These are phyloP conservation scores for Lichenostomus cassidix DNA, from an alignment of 2,113 vertebrate genomes.

Conservation along the genomic window DNA sequence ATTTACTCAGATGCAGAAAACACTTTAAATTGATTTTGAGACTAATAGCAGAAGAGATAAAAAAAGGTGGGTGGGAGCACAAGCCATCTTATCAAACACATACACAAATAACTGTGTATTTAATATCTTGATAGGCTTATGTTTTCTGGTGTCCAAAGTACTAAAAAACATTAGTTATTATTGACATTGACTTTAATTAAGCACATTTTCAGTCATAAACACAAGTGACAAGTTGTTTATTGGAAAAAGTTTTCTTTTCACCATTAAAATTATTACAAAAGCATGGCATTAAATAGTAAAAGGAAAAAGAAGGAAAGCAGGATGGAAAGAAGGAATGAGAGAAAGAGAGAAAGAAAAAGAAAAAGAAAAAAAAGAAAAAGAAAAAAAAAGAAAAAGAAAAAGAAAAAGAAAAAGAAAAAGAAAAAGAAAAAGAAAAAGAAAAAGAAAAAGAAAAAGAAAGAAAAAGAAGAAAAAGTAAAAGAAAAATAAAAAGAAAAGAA, in stretches of 20 bases:
- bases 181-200: neutral
- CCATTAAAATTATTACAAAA: neutral
- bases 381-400: too few species aligned
- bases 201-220: neutral
- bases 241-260: neutral
- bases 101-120: neutral
- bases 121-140: neutral
- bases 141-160: neutral
- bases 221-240: neutral
- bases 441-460: too few species aligned
- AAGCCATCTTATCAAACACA: neutral
- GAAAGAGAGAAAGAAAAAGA: too few species aligned
- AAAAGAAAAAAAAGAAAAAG: too few species aligned
- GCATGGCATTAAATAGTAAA: neutral
- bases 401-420: neutral
- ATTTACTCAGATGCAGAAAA: constrained; percentile 12
- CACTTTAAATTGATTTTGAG: constrained; percentile 38
- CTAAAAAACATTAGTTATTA: neutral
- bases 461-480: neutral
- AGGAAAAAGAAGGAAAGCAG: neutral
- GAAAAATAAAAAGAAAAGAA: neutral
- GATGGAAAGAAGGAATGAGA: neutral
- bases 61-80: neutral
- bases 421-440: neutral
- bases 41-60: neutral